Evolutionary conservation across 2,797 vertebrate genomes (phyloP).

Genomic region (Megaceryle alcyon): DNA sequence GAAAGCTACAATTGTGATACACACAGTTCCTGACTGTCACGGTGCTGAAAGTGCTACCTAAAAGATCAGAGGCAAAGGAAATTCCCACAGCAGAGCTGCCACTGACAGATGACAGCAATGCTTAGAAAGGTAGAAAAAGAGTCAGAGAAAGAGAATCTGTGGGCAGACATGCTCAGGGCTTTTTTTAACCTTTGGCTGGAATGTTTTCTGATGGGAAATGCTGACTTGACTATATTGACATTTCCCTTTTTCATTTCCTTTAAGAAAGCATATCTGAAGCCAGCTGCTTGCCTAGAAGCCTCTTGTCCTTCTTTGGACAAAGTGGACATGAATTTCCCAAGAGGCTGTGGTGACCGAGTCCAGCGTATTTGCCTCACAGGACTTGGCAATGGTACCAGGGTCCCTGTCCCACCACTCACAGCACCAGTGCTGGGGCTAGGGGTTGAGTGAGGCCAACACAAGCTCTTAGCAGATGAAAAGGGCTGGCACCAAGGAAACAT

Average conservation of each 20-base stretch:
- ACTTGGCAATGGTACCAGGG: neutral
- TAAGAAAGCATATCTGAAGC: neutral
- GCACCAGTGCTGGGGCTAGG: rapidly evolving
- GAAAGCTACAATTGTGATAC: neutral
- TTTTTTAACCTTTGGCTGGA: neutral
- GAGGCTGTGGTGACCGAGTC: neutral
- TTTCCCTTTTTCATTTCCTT: neutral
- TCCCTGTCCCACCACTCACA: neutral
- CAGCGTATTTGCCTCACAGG: rapidly evolving
- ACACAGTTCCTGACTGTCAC: neutral
- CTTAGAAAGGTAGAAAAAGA: slow-evolving; percentile 15
- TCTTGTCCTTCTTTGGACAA: neutral
- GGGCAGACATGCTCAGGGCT: neutral
- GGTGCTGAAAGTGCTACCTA: neutral
- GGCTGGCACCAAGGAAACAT: neutral
- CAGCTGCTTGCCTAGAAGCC: neutral
- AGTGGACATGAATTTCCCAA: neutral
- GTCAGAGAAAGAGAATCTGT: neutral
- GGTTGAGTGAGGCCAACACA: neutral
- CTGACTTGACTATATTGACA: neutral
- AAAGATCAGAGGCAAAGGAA: slow-evolving; percentile 9
- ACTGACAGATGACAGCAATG: neutral
- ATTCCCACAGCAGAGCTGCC: slow-evolving; percentile 25
- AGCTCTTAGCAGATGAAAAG: neutral
- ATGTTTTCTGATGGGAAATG: neutral